Evolutionary conservation across 2,113 vertebrate species (phyloP), one percentile per base, ranked within the genome.

Genomic region (Hystrix cristata): DNA sequence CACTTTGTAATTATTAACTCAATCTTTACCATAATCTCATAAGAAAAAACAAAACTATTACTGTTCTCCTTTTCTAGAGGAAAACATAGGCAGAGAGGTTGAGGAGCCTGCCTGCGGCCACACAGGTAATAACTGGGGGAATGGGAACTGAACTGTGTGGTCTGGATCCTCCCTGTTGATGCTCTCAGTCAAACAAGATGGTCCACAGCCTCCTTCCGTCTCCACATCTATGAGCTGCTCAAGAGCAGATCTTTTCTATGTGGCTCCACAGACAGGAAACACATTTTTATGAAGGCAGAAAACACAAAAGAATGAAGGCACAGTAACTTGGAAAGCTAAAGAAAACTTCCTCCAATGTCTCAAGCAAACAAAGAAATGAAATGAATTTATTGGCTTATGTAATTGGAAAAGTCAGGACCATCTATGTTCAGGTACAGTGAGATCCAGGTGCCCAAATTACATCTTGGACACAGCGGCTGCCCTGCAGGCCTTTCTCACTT

Each of bases 1-100:
- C 0, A n/a, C 46, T 65, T 87, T 91, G 31, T 62, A 76, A 72
- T 76, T 81, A 94, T 38, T 81, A 94, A 71, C 43, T 94, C 29
- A 64, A 74, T 91, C 23, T 7, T 90, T 85, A 14, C 8, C 13
- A 21, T 11, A 82, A 53, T 59, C 29, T 13, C 55, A 9, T 67
- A 46, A 34, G 1, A 87, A 57, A 90, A 57, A 83, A 65, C 69
- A 72, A 71, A 23, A 48, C 27, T 55, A 11, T 60, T 57, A 34
- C 12, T 12, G 2, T 60, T 92, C 43, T 3, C 55, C 29, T 87
- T 71, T 87, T 80, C 34, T 34, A 55, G 83, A 84, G 69, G 29
- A 97, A 43, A n/a, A 64, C 21, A 5, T 7, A 31, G 3, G 21
- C 43, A 43, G 38, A 93, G 29, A 74, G 7, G 16, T 55, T 43